Percentiles rank a stretch among this genome's conserved stretches.
phyloP scores from a whole-genome alignment of 2,797 vertebrate genomes.

The Eptatretus atami region DNA sequence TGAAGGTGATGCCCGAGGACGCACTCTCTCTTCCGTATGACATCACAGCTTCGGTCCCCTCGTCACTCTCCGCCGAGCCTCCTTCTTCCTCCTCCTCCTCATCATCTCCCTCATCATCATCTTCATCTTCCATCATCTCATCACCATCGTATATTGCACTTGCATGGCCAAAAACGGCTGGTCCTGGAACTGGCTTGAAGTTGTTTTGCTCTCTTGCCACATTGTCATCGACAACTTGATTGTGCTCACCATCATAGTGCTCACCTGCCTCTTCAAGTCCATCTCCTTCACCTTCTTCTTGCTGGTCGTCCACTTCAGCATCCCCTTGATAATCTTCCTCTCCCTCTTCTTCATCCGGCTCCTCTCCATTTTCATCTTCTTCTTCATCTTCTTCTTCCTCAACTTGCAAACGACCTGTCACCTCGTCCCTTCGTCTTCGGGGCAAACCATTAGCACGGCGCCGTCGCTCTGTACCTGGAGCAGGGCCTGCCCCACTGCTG shows the following conservation, averaged over 20 bases:
- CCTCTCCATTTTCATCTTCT: not conserved
- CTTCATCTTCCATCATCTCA: not conserved
- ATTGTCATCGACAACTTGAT: too few species aligned
- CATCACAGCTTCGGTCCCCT: not conserved
- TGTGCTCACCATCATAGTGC: not conserved
- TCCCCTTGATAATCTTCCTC: not conserved
- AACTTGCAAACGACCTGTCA: not conserved
- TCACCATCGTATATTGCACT: too few species aligned
- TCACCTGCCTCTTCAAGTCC: not conserved
- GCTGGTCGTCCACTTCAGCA: not conserved
- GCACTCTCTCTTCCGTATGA: not conserved
- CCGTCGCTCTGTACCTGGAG: too few species aligned
- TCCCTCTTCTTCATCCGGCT: constrained; percentile 2
- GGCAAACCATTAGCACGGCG: too few species aligned
- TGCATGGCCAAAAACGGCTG: too few species aligned
- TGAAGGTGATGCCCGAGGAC: not conserved
- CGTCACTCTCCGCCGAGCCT: not conserved
- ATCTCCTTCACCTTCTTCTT: not conserved
- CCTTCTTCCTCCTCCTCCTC: constrained; percentile 3
- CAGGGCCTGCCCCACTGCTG: not conserved
- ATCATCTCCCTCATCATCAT: not conserved
- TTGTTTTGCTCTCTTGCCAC: too few species aligned
- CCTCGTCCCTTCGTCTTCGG: not conserved
- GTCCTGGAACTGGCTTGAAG: too few species aligned
- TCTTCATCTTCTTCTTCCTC: constrained; percentile 2